A percentile compares a stretch with the other conserved stretches of the same genome.
Evolutionary conservation across 2,888 invertebrate species (phyloP).

Genomic region (Notodonta dromedarius): DNA sequence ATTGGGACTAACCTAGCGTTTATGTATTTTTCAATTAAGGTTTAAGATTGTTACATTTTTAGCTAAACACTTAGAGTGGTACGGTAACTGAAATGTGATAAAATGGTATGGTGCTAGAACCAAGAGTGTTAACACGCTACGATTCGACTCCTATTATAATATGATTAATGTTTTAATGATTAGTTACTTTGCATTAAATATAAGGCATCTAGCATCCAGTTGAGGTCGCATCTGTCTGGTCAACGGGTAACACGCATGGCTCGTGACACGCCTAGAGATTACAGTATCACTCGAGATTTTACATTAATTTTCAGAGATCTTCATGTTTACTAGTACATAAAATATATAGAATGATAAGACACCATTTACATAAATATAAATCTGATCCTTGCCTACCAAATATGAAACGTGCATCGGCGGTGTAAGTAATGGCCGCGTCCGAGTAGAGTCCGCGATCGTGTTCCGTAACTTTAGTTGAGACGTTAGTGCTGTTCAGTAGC

Average conservation of each 20-base stretch:
- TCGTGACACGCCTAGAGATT: slow-evolving; percentile 72
- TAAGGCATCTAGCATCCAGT: slow-evolving; percentile 82
- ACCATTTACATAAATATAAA: slow-evolving; percentile 67
- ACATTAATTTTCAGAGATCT: slow-evolving; percentile 75
- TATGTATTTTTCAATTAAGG: slow-evolving; percentile 83
- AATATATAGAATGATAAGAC: slow-evolving; percentile 69
- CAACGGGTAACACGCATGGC: slow-evolving; percentile 61
- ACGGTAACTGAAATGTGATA: slow-evolving; percentile 85
- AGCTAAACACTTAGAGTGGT: slow-evolving; percentile 85
- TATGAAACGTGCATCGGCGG: slow-evolving; percentile 59
- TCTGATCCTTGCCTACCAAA: slow-evolving; percentile 75
- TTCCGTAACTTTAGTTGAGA: slow-evolving; percentile 65
- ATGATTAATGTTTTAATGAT: slow-evolving; percentile 79
- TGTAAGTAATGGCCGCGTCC: slow-evolving; percentile 59
- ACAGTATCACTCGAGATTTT: slow-evolving; percentile 84
- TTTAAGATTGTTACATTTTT: slow-evolving; percentile 85
- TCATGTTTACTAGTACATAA: slow-evolving; percentile 77
- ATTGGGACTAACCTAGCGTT: slow-evolving; percentile 85
- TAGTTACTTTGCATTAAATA: slow-evolving; percentile 79
- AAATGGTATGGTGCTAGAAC: slow-evolving; percentile 85
- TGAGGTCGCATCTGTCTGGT: slow-evolving; percentile 74
- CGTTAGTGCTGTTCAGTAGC: slow-evolving; percentile 76
- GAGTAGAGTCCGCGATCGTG: slow-evolving; percentile 65
- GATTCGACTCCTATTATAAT: slow-evolving; percentile 84
- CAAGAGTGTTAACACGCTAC: slow-evolving; percentile 84